Percentiles rank a stretch among this genome's conserved stretches.
phyloP scores from a whole-genome alignment of 2,797 vertebrate genomes.

The Platalea minor region DNA sequence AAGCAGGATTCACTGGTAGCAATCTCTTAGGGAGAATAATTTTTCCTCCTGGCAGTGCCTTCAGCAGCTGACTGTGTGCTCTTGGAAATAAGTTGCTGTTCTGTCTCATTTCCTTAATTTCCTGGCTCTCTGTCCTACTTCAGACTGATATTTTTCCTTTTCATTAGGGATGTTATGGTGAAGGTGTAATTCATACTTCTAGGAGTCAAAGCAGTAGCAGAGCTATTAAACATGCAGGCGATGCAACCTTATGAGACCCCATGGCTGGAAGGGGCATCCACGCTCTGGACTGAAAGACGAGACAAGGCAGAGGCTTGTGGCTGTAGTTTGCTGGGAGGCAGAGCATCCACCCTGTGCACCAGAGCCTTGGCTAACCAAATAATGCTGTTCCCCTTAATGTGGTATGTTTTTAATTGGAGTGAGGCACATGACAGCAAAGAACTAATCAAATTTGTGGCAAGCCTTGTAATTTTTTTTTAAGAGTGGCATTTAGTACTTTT shows the following conservation, averaged over 20 bases:
- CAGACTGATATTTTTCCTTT: conserved; percentile 12
- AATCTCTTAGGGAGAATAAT: neutral
- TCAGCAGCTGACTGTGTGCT: neutral
- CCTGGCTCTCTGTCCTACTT: conserved; percentile 15
- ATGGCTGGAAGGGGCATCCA: neutral
- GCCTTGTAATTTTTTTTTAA: neutral
- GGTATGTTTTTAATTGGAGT: neutral
- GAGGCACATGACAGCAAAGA: neutral
- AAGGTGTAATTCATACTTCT: neutral
- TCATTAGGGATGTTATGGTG: neutral
- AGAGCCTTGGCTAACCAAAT: neutral
- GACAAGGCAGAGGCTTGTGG: neutral
- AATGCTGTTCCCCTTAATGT: neutral
- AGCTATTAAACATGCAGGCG: neutral
- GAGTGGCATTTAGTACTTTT: neutral
- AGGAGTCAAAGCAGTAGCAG: conserved; percentile 1
- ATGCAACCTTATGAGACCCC: neutral
- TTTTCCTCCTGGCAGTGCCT: neutral
- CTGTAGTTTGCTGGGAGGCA: neutral
- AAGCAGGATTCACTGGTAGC: neutral
- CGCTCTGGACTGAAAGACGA: neutral
- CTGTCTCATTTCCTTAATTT: conserved; percentile 45
- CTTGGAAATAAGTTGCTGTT: conserved; percentile 9
- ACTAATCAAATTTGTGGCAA: neutral
- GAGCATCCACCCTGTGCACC: neutral